These are phyloP conservation scores for Lepidotrigona ventralis DNA, from an alignment of 1,140 invertebrate genomes.

Conservation along the genomic window DNA sequence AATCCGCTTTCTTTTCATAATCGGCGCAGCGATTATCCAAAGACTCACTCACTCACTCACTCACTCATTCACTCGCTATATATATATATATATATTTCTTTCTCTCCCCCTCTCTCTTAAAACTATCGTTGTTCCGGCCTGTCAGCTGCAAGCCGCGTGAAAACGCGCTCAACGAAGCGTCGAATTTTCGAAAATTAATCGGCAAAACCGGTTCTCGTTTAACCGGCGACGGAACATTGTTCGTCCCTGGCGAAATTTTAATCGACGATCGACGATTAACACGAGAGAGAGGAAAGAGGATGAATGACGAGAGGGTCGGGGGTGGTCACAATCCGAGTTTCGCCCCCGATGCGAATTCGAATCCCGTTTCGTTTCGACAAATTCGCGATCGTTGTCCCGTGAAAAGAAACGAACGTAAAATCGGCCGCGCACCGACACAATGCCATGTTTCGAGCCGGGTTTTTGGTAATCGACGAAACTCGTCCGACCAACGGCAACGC, in stretches of 20 bases:
- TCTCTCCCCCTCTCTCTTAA: background rate
- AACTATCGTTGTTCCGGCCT: conserved; percentile 16
- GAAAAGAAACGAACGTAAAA: conserved; percentile 26
- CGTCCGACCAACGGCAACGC: background rate
- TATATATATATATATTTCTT: too few relatives aligned
- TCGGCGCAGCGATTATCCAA: background rate
- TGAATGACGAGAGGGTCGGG: too few relatives aligned
- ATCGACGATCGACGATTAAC: background rate
- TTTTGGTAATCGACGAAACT: background rate
- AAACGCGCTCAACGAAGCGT: background rate
- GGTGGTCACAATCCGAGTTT: background rate
- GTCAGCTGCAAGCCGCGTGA: background rate
- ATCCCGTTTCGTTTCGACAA: background rate
- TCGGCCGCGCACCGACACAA: background rate
- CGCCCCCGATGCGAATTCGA: background rate
- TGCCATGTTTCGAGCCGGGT: background rate
- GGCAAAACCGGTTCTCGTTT: conserved; percentile 4
- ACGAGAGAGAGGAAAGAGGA: background rate
- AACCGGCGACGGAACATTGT: background rate
- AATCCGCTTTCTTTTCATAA: conserved; percentile 18
- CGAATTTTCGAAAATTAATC: conserved; percentile 22
- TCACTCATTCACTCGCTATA: background rate
- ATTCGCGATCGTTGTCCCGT: background rate
- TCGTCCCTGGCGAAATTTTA: conserved; percentile 28
- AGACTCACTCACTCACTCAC: background rate